phyloP scores from a whole-genome alignment of 2,888 invertebrate genomes.

The Lasioglossum pauxillum region DNA sequence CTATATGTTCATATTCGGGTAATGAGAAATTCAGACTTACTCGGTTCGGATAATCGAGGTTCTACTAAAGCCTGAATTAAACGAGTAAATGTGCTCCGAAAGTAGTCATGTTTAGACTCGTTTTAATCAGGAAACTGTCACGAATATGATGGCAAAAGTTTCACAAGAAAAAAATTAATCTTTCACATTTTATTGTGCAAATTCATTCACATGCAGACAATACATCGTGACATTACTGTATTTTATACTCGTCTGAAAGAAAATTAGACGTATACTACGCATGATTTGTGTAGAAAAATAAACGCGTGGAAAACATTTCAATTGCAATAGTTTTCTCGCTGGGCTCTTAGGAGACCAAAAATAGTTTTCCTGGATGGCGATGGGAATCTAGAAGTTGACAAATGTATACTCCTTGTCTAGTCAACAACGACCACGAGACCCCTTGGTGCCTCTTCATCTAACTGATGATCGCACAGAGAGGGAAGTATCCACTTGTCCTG shows the following conservation, averaged over 20 bases:
- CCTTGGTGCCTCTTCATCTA: conserved; percentile 74
- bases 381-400: conserved; percentile 51
- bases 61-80: too few relatives aligned
- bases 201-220: too few relatives aligned
- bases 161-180: too few relatives aligned
- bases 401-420: conserved; percentile 66
- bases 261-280: background rate
- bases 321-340: background rate
- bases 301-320: background rate
- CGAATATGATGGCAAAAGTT: too few relatives aligned
- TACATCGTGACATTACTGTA: too few relatives aligned
- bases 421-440: conserved; percentile 76
- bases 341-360: background rate
- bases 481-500: conserved; percentile 81
- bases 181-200: too few relatives aligned
- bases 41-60: too few relatives aligned
- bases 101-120: background rate
- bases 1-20: too few relatives aligned
- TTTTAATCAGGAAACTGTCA: background rate
- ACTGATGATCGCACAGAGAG: conserved; percentile 76
- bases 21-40: too few relatives aligned
- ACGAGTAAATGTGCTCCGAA: background rate
- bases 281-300: background rate
- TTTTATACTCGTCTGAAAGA: background rate
- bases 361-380: background rate